These are phyloP conservation scores for Callaeas wilsoni DNA, from an alignment of 2,113 vertebrate species.

Conservation along the genomic window DNA sequence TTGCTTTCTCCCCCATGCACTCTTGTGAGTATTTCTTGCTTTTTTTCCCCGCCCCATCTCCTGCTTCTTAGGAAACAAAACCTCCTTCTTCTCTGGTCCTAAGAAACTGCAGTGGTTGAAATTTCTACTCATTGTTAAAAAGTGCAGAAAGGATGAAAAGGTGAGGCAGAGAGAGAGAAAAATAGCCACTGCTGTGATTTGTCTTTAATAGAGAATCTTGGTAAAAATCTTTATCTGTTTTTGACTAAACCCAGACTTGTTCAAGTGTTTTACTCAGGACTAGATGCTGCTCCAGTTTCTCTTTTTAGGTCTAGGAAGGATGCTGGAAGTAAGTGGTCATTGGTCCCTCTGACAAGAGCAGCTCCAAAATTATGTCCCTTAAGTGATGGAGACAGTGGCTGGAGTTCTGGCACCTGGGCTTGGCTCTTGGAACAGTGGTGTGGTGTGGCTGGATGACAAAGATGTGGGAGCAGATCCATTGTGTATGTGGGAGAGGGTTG, in stretches of 20 bases:
- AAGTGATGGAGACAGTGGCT: neutral
- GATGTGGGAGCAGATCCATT: neutral
- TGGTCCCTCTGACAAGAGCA: neutral
- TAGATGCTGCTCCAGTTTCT: neutral
- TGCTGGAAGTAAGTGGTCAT: neutral
- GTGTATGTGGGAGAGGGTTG: neutral
- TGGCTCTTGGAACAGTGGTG: neutral
- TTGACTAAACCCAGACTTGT: neutral
- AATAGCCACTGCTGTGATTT: neutral
- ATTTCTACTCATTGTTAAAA: neutral
- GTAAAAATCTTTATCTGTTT: neutral
- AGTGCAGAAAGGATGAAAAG: neutral
- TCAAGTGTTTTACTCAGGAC: neutral
- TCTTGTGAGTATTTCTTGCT: neutral
- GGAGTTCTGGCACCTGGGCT: neutral
- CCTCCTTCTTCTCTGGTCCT: neutral
- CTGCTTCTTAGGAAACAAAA: neutral
- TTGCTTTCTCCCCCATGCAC: neutral
- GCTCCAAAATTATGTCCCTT: neutral
- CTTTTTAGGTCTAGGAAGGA: neutral
- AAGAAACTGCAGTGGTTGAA: neutral
- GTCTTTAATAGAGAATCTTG: neutral
- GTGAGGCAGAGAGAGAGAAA: neutral
- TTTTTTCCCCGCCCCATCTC: fast-evolving
- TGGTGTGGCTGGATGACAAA: neutral